A percentile compares a stretch with the other conserved stretches of the same genome.
phyloP scores from a whole-genome alignment of 2,113 vertebrate species.

The Diglossa brunneiventris region DNA sequence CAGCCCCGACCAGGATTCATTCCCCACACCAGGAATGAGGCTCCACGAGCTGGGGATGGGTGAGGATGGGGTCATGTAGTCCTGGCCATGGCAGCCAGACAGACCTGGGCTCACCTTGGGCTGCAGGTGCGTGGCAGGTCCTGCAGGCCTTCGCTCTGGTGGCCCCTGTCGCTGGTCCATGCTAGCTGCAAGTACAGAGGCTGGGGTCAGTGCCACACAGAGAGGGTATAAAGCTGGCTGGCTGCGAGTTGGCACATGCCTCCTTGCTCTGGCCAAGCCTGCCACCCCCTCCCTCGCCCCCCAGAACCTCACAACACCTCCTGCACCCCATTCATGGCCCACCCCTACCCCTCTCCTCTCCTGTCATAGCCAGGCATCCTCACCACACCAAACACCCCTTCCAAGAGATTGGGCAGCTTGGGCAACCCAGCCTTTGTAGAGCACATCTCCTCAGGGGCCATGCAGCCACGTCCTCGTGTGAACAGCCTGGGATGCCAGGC shows the following conservation, averaged over 20 bases:
- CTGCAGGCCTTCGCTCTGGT: slow-evolving; percentile 44
- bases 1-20: accelerated
- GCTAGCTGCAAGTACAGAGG: slow-evolving; percentile 59
- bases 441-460: neutral
- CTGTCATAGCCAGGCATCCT: neutral
- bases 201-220: neutral
- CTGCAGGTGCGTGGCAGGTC: neutral
- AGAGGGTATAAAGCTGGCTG: accelerated
- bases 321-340: neutral
- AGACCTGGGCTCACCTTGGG: slow-evolving; percentile 57
- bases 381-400: accelerated
- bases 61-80: neutral
- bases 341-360: neutral
- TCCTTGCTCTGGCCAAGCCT: neutral
- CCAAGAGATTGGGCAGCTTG: neutral
- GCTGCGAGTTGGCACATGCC: neutral
- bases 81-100: accelerated
- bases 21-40: neutral
- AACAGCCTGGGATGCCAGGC: slow-evolving; percentile 18
- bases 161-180: slow-evolving; percentile 43
- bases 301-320: neutral
- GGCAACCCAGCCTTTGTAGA: neutral
- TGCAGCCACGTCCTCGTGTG: neutral
- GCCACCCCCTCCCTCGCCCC: accelerated
- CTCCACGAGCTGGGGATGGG: neutral